Evolutionary conservation across 2,113 vertebrate species (phyloP).

Genomic region (Chiloscyllium plagiosum): DNA sequence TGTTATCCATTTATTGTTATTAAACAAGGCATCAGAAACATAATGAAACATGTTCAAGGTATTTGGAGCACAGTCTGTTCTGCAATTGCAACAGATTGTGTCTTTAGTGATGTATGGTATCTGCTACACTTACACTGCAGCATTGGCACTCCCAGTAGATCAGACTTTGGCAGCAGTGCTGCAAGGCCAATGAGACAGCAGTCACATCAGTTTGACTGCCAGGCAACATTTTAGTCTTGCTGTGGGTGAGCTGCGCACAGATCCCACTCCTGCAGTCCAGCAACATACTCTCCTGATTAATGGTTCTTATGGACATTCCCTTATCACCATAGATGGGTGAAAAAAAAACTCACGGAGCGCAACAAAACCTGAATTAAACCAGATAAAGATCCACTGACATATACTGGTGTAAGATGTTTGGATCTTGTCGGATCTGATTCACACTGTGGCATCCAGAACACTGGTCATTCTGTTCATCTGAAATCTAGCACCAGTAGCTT

Average conservation of each 20-base stretch:
- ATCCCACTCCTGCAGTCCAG: not conserved
- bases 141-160: not conserved
- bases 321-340: not conserved
- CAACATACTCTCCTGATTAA: not conserved
- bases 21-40: not conserved
- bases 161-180: not conserved
- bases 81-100: not conserved
- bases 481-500: no score
- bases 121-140: not conserved
- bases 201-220: not conserved
- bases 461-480: no score
- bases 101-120: not conserved
- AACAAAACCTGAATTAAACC: no score
- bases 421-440: no score
- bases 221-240: not conserved
- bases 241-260: not conserved
- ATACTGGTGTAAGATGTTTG: no score
- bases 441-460: no score
- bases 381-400: no score
- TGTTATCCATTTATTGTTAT: not conserved
- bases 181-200: not conserved
- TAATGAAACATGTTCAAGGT: not conserved
- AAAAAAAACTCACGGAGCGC: no score
- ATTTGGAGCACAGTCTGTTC: constrained; percentile 24
- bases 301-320: not conserved